These are phyloP conservation scores for Amphiura filiformis DNA, from an alignment of 35 echinoderm and acorn worm species.

Conservation along the genomic window DNA sequence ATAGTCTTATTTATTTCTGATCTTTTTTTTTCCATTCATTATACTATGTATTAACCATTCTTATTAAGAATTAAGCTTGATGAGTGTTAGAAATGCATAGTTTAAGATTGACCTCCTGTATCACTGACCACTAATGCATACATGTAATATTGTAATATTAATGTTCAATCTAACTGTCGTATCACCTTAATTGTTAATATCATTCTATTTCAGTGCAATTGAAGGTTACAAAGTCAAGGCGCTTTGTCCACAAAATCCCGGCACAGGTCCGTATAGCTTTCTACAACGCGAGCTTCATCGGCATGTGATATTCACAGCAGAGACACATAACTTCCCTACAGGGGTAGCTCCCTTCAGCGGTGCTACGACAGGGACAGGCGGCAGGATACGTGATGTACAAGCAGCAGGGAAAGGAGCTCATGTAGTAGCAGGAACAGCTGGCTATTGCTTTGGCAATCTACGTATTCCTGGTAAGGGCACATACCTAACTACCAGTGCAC, in stretches of 20 bases:
- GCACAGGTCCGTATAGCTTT: constrained; percentile 27
- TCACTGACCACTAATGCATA: too few relatives aligned
- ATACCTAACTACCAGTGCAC: too few relatives aligned
- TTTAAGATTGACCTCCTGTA: too few relatives aligned
- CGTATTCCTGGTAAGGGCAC: constrained; percentile 86
- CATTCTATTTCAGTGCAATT: constrained; percentile 73
- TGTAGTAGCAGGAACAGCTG: constrained; percentile 91
- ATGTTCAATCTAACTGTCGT: too few relatives aligned
- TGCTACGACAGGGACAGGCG: constrained; percentile 92
- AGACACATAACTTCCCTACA: constrained; percentile 98
- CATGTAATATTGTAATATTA: too few relatives aligned
- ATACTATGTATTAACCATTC: too few relatives aligned
- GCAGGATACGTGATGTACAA: constrained; percentile 93
- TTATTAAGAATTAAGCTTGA: too few relatives aligned
- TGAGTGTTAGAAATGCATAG: too few relatives aligned
- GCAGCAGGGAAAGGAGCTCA: constrained; percentile 86
- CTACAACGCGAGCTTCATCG: constrained; percentile 30
- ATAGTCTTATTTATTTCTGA: too few relatives aligned
- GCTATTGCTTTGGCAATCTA: constrained; percentile 97
- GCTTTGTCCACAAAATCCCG: constrained; percentile 46
- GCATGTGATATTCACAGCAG: constrained; percentile 98
- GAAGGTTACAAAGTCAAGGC: constrained; percentile 60
- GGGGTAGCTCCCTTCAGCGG: constrained; percentile 97
- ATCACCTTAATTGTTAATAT: too few relatives aligned
- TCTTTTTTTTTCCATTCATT: too few relatives aligned